Percentiles rank a stretch among this genome's conserved stretches.
These are phyloP conservation scores for Danio tinwini DNA, from an alignment of 2,797 vertebrate species.

Conservation along the genomic window DNA sequence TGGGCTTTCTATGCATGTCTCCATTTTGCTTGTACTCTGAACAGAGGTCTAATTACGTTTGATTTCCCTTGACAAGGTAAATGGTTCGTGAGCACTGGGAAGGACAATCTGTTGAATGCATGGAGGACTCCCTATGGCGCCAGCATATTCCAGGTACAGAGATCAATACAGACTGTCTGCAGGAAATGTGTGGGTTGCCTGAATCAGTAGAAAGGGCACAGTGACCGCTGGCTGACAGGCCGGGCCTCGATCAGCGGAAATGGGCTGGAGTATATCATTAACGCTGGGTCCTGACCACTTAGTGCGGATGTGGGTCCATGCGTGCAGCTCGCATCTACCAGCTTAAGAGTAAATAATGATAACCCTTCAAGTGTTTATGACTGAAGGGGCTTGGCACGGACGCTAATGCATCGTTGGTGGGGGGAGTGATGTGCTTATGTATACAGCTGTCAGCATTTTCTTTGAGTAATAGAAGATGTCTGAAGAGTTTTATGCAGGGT, in stretches of 20 bases:
- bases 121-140: conserved; percentile 88
- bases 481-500: conserved; percentile 30
- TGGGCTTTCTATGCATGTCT: conserved; percentile 54
- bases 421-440: conserved; percentile 51
- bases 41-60: conserved; percentile 66
- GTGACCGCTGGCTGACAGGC: conserved; percentile 75
- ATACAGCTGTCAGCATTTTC: conserved; percentile 39
- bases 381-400: conserved; percentile 49
- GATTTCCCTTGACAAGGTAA: conserved; percentile 78
- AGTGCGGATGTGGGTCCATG: conserved; percentile 55
- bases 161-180: conserved; percentile 70
- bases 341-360: conserved; percentile 61
- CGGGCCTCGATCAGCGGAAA: conserved; percentile 76
- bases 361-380: conserved; percentile 62
- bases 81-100: conserved; percentile 88
- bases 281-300: conserved; percentile 59
- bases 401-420: conserved; percentile 52
- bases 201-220: conserved; percentile 70
- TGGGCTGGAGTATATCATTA: conserved; percentile 67
- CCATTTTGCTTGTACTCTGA: conserved; percentile 70
- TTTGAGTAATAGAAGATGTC: conserved; percentile 38
- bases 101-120: conserved; percentile 86
- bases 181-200: conserved; percentile 68
- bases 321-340: conserved; percentile 47
- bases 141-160: conserved; percentile 86